phyloP scores from a whole-genome alignment of 1,140 invertebrate species.

The Lasioglossum baleicum region DNA sequence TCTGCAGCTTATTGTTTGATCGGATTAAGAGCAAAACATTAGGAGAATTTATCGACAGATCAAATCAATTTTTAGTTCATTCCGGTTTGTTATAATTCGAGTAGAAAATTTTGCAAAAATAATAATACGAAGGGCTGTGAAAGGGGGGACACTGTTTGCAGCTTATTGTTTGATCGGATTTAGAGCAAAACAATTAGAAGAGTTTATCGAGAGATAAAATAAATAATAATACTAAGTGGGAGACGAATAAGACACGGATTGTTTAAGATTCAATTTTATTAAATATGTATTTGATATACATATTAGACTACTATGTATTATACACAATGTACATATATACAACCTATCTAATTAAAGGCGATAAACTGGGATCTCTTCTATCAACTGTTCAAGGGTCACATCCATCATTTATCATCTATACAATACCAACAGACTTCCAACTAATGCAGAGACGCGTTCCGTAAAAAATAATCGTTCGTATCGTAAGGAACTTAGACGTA shows the following conservation, averaged over 20 bases:
- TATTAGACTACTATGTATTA: conserved; percentile 78
- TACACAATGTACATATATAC: conserved; percentile 81
- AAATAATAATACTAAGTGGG: not conserved
- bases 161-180: no score
- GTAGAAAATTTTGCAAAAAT: no score
- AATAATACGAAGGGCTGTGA: no score
- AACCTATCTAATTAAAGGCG: conserved; percentile 57
- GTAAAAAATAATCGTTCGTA: not conserved
- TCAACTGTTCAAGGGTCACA: conserved; percentile 27
- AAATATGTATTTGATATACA: conserved; percentile 77
- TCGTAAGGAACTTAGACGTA: not conserved
- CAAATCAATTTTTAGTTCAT: no score
- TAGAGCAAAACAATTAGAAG: no score
- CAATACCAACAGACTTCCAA: not conserved
- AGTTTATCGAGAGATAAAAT: no score
- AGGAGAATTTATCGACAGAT: no score
- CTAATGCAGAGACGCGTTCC: not conserved
- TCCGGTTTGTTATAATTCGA: no score
- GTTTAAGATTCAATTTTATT: conserved; percentile 69
- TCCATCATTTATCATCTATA: conserved; percentile 13
- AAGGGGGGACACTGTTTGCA: no score
- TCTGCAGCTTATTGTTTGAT: conserved; percentile 48
- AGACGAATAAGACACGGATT: not conserved
- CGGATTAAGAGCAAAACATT: not conserved
- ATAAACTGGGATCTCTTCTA: conserved; percentile 37